phyloP scores from a whole-genome alignment of 2,797 vertebrate species.

The Halcyon badia region DNA sequence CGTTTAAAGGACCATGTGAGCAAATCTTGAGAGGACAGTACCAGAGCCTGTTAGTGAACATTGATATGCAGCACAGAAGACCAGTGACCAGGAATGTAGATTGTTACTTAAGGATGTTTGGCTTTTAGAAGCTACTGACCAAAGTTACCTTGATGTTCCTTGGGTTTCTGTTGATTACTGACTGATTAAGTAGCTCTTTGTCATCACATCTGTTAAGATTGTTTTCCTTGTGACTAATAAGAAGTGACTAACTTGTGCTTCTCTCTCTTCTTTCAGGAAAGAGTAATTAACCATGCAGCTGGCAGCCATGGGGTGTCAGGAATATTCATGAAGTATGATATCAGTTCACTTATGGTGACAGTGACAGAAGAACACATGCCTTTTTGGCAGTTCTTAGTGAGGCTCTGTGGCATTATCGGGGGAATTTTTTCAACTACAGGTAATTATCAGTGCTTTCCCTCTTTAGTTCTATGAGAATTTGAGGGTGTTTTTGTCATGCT shows the following conservation, averaged over 20 bases:
- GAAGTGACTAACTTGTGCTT: neutral
- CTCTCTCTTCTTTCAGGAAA: slow-evolving; percentile 83
- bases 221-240: neutral
- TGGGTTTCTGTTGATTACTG: neutral
- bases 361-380: slow-evolving; percentile 99
- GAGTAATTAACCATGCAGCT: slow-evolving; percentile 94
- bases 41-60: neutral
- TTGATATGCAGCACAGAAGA: neutral
- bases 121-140: neutral
- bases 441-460: slow-evolving; percentile 32
- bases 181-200: neutral
- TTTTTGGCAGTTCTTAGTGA: slow-evolving; percentile 95
- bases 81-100: neutral
- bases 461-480: neutral
- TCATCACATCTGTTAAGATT: neutral
- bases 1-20: neutral
- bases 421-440: slow-evolving; percentile 99
- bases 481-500: neutral
- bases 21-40: neutral
- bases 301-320: slow-evolving; percentile 98
- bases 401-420: slow-evolving; percentile 96
- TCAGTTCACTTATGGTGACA: slow-evolving; percentile 96
- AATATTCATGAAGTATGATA: slow-evolving; percentile 99
- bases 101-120: neutral
- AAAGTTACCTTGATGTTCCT: neutral